Evolutionary conservation across 53 echinoderm and acorn worm species (phyloP).

Genomic region (Stichopus horrens): DNA sequence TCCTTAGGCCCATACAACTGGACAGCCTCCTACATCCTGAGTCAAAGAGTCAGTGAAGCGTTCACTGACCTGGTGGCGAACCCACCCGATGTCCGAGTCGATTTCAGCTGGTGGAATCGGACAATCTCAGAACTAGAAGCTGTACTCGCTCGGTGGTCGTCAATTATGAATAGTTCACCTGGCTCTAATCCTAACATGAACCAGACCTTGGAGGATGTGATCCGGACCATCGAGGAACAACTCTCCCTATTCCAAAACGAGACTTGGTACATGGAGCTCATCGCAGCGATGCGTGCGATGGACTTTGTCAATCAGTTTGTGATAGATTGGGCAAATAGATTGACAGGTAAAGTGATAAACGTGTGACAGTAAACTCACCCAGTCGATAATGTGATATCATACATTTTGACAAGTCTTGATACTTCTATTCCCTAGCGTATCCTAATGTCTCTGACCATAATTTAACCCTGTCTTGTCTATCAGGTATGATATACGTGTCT

Average conservation of each 20-base stretch:
- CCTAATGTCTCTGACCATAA: too few species aligned
- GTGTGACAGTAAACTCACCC: too few species aligned
- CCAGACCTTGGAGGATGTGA: neutral
- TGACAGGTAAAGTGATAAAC: neutral
- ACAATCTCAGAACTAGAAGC: neutral
- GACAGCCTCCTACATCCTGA: slow-evolving; percentile 46
- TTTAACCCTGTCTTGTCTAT: too few species aligned
- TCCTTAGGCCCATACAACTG: slow-evolving; percentile 63
- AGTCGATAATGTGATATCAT: too few species aligned
- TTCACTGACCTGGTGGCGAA: neutral
- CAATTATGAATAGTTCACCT: neutral
- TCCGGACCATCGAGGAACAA: neutral
- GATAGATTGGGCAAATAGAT: neutral
- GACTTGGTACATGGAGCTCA: slow-evolving; percentile 20
- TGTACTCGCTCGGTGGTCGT: slow-evolving; percentile 5
- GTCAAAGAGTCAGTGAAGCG: neutral
- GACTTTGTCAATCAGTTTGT: slow-evolving; percentile 10
- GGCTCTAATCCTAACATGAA: neutral
- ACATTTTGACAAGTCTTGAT: too few species aligned
- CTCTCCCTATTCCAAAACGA: slow-evolving; percentile 9
- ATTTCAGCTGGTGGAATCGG: slow-evolving; percentile 11
- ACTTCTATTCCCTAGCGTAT: too few species aligned
- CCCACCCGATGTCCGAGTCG: slow-evolving; percentile 2
- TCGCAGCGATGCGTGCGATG: neutral
- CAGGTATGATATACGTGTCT: too few species aligned